Evolutionary conservation across 2,797 vertebrate genomes (phyloP).

Genomic region (Choloepus didactylus): DNA sequence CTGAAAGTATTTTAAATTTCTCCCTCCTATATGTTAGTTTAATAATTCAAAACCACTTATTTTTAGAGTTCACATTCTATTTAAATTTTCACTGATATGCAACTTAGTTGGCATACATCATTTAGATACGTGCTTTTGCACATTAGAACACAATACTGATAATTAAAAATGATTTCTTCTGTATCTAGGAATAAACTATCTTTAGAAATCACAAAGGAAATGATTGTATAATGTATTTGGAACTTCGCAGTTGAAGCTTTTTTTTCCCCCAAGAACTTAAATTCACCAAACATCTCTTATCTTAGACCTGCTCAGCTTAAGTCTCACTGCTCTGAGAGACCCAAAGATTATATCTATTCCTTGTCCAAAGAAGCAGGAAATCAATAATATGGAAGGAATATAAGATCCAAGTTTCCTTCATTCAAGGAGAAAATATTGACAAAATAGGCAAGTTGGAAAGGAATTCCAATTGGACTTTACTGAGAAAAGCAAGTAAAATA

Average conservation of each 20-base stretch:
- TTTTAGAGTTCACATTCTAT: constrained; percentile 53
- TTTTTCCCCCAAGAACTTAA: constrained; percentile 40
- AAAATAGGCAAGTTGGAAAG: constrained; percentile 34
- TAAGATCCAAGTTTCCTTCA: not conserved
- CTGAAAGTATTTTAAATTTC: constrained; percentile 46
- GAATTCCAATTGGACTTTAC: not conserved
- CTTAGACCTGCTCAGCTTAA: constrained; percentile 1
- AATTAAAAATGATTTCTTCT: not conserved
- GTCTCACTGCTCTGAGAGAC: constrained; percentile 17
- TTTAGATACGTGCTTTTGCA: not conserved
- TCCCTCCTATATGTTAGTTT: not conserved
- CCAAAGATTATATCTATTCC: not conserved
- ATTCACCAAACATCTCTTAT: constrained; percentile 21
- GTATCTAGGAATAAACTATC: constrained; percentile 37
- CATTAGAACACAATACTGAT: constrained; percentile 30
- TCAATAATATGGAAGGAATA: constrained; percentile 41
- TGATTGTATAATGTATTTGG: not conserved
- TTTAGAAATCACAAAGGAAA: constrained; percentile 59
- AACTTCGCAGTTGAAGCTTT: constrained; percentile 30
- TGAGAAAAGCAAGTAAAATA: constrained; percentile 57
- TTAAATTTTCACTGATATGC: constrained; percentile 41
- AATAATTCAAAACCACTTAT: constrained; percentile 42
- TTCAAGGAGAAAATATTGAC: not conserved
- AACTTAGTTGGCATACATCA: constrained; percentile 14
- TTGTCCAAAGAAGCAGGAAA: constrained; percentile 51